These are phyloP conservation scores for Diaphora mendica DNA, from an alignment of 2,888 invertebrate genomes.

Conservation along the genomic window DNA sequence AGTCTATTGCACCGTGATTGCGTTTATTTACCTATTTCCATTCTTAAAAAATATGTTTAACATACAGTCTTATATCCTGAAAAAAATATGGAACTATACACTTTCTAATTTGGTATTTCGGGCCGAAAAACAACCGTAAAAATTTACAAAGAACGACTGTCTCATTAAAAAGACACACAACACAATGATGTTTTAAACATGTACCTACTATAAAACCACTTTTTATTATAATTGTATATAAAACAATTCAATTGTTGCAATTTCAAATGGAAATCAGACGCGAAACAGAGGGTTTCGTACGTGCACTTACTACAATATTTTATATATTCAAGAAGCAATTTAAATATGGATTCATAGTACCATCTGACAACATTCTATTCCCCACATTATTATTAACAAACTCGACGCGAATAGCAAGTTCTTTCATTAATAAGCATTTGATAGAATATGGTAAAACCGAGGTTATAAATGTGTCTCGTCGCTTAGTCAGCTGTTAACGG, in stretches of 20 bases:
- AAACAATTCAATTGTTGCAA: not conserved
- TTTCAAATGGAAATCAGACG: not conserved
- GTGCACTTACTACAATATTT: slow-evolving; percentile 1
- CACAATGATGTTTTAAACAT: not conserved
- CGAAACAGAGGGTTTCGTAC: not conserved
- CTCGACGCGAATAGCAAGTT: slow-evolving; percentile 17
- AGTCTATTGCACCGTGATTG: not conserved
- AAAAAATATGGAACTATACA: not conserved
- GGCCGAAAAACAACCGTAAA: not conserved
- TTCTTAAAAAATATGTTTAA: not conserved
- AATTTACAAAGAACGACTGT: not conserved
- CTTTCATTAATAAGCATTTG: slow-evolving; percentile 35
- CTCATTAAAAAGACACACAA: not conserved
- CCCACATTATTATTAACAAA: slow-evolving; percentile 5
- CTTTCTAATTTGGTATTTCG: not conserved
- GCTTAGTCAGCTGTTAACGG: slow-evolving; percentile 70
- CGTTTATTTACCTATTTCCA: not conserved
- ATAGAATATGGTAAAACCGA: slow-evolving; percentile 52
- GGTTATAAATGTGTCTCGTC: slow-evolving; percentile 55
- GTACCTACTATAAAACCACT: not conserved
- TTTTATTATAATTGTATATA: not conserved
- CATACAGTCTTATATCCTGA: not conserved
- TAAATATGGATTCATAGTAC: not conserved
- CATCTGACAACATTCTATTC: slow-evolving; percentile 1
- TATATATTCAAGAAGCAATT: slow-evolving; percentile 1